phyloP scores from a whole-genome alignment of 2,888 invertebrate genomes.

The Apamea monoglypha region DNA sequence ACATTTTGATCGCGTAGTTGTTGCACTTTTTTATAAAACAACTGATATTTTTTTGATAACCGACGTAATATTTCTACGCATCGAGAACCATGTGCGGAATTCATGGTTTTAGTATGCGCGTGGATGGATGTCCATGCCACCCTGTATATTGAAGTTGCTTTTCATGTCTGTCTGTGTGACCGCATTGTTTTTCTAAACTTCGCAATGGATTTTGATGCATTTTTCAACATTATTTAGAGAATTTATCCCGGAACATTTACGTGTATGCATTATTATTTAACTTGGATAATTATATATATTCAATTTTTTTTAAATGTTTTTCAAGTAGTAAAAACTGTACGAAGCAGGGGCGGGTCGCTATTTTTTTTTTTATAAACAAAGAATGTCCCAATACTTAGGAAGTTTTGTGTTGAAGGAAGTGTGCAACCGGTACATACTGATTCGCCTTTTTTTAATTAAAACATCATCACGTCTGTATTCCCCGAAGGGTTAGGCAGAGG shows the following conservation, averaged over 20 bases:
- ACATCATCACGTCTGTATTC: not conserved
- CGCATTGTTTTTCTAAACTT: not conserved
- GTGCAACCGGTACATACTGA: not conserved
- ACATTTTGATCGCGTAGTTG: too few species aligned
- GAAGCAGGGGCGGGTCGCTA: not conserved
- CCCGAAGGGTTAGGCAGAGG: not conserved
- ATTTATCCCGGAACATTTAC: not conserved
- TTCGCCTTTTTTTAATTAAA: too few species aligned
- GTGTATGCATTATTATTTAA: not conserved
- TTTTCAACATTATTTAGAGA: not conserved
- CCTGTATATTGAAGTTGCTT: not conserved
- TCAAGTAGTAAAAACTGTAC: not conserved
- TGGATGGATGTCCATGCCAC: too few species aligned
- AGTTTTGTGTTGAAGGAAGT: not conserved
- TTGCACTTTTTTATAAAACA: too few species aligned
- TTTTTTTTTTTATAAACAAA: not conserved
- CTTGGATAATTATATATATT: not conserved
- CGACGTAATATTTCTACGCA: too few species aligned
- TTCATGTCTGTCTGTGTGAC: not conserved
- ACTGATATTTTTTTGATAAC: too few species aligned
- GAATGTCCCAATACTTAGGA: not conserved
- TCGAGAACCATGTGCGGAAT: too few species aligned
- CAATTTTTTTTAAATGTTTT: not conserved
- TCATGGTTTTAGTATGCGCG: too few species aligned
- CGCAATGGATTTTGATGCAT: not conserved